Base-by-base conservation (phyloP, 2,113 vertebrate species). In the Okapia johnstoni region DNA sequence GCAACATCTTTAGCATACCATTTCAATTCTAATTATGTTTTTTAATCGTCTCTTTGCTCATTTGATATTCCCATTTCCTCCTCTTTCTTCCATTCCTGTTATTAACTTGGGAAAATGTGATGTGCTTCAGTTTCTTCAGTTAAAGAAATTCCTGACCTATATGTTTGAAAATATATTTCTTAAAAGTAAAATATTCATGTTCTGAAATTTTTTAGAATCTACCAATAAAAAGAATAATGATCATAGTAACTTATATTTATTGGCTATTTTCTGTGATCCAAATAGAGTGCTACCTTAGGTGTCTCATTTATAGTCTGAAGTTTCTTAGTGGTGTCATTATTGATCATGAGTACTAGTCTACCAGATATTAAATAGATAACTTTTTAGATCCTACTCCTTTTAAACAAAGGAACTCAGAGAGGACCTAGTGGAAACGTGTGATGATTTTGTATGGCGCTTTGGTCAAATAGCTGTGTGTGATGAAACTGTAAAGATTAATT, bases 151-250 rank as follows among this genome's bases (percentile, higher is more conserved):
- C 7, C 46, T 93, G 9, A 76, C 16, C n/a, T 13, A 19, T 79
- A 50, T 40, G 9, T 88, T 8, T 40, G 7, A 92, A 91, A 87
- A 61, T 87, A 19, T 9, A 58, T 66, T 88, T 96, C 60, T 76
- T 84, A 52, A 91, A 90, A 93, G 19, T 87, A 93, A 94, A 97
- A 55, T 58, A 85, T 89, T 43, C 21, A 36, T 81, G n/a, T 90
- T 23, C 14, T 79, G 54, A 96, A 70, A 19, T 15, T 90, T 66
- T 58, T 94, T 63, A 30, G 15, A 84, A 43, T 83, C 85, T 63
- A 26, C 46, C 61, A 86, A 66, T 77, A n/a, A 70, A 85, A 90
- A 85, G 23, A 83, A n/a, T 92, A 8, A 84, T 77, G 19, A 46
- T 50, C 26, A 79, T 70, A 84, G 81, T 50, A 57, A 43, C 23